phyloP scores from a whole-genome alignment of 2,797 vertebrate species.

The Morus bassanus region DNA sequence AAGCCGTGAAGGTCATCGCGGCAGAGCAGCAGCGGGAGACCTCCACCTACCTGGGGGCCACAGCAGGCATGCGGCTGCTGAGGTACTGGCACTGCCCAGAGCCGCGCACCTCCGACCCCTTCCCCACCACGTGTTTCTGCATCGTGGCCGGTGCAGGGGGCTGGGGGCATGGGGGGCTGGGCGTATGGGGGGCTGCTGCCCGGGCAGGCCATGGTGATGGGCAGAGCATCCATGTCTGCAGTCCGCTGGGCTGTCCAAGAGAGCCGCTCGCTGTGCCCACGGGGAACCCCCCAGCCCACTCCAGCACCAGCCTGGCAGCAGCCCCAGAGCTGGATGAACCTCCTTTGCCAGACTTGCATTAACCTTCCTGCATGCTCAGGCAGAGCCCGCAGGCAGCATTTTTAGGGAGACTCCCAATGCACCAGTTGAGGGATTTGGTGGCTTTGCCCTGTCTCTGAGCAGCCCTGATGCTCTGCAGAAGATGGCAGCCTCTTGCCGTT shows the following conservation, averaged over 20 bases:
- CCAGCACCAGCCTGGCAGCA: not conserved
- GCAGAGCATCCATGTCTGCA: not conserved
- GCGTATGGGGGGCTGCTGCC: not conserved
- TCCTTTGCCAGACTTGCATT: not conserved
- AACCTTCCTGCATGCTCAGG: not conserved
- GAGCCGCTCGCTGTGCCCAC: not conserved
- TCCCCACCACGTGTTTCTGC: not conserved
- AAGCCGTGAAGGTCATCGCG: slow-evolving; percentile 78
- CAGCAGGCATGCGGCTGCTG: slow-evolving; percentile 93
- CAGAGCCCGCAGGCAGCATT: not conserved
- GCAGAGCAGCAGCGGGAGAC: slow-evolving; percentile 74
- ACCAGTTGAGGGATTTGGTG: not conserved
- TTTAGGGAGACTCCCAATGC: rapidly evolving
- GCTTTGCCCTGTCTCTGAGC: not conserved
- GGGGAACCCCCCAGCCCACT: not conserved
- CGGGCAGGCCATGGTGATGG: not conserved
- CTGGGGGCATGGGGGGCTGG: not conserved
- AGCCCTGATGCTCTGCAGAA: not conserved
- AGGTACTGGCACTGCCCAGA: slow-evolving; percentile 65
- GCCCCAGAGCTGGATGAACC: not conserved
- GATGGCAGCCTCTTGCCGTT: not conserved
- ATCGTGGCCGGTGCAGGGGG: not conserved
- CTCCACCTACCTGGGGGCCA: slow-evolving; percentile 89
- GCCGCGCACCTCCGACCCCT: not conserved
- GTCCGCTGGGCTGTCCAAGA: rapidly evolving